Base-by-base conservation (phyloP, 2,113 vertebrate species). In the Ophthalmolycus amberensis region DNA sequence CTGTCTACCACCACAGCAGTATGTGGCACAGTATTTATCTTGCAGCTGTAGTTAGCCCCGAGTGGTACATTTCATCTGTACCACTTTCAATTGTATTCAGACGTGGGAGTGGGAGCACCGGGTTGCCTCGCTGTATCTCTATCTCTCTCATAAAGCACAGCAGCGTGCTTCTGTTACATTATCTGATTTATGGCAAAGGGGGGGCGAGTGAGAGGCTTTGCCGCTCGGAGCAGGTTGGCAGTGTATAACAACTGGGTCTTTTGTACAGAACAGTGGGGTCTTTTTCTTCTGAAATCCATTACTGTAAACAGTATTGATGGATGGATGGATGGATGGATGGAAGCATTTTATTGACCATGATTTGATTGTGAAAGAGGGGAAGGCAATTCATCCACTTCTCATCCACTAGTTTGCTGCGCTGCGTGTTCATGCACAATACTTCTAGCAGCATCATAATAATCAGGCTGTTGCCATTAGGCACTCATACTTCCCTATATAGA, bases 51-150 rank as follows among this genome's bases (percentile, higher is more conserved):
- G 84, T 88, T 90, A 91, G 88, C 90, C 83, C 84, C 37, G 71
- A 91, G 90, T 88, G 90, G 76, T 89, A 79, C 86, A 89, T 92
- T 92, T 90, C 89, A 92, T 92, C 87, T 88, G 71, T 67, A 85
- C 80, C 75, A 71, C 85, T 91, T 85, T 89, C 88, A 84, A 37
- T 85, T 82, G 89, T 79, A 82, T 91, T 90, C 84, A 89, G 77
- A 86, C 79, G 85, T 90, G 83, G 90, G 88, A 90, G 91, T 88
- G 77, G 64, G 91, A 89, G 86, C 83, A 84, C 66, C 37, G 82
- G 87, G 86, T 87, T 89, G 85, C 83, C 77, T 83, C 18, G 79
- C 86, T 62, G 71, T 85, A 86, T 84, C 82, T 86, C 80, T 82
- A 74, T 88, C 89, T 88, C 77, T 85, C 77, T 85, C 77, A 80